A percentile compares a stretch with the other conserved stretches of the same genome.
Conservation (phyloP, 2,113 vertebrate genomes). For the Xiphophorus couchianus region DNA sequence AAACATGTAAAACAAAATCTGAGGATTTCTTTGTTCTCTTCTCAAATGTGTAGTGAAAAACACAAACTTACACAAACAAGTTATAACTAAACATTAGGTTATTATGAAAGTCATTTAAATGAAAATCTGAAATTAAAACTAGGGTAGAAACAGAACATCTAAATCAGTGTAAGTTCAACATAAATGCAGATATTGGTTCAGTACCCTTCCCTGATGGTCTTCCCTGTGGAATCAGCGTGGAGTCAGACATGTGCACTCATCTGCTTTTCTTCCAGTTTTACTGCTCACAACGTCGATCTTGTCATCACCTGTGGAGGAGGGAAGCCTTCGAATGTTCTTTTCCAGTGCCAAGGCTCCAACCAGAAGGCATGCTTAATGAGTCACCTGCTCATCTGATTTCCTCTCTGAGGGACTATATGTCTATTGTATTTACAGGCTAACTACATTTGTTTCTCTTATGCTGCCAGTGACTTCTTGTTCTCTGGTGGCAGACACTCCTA, state of each 20-base stretch:
- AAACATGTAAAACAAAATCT: neutral
- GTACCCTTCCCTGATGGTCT: neutral
- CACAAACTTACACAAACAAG: neutral
- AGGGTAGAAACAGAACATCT: neutral
- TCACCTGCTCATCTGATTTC: neutral
- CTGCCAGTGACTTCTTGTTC: neutral
- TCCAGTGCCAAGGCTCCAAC: conserved; percentile 8
- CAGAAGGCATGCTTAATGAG: conserved; percentile 2
- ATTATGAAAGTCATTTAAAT: neutral
- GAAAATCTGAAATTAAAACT: neutral
- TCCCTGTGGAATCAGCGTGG: neutral
- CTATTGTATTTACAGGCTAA: neutral
- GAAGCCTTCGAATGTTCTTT: conserved; percentile 3
- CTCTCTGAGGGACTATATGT: neutral
- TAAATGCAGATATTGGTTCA: neutral
- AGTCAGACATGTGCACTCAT: no score
- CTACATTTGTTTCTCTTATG: neutral
- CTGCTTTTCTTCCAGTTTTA: neutral
- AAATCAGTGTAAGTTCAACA: neutral
- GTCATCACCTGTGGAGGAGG: conserved; percentile 12
- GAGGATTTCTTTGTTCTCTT: neutral
- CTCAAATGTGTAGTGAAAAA: neutral
- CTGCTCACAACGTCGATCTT: neutral
- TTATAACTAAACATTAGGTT: neutral
- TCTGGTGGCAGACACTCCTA: no score